These are phyloP conservation scores for Acipenser ruthenus DNA, from an alignment of 2,797 vertebrate species.

Conservation along the genomic window DNA sequence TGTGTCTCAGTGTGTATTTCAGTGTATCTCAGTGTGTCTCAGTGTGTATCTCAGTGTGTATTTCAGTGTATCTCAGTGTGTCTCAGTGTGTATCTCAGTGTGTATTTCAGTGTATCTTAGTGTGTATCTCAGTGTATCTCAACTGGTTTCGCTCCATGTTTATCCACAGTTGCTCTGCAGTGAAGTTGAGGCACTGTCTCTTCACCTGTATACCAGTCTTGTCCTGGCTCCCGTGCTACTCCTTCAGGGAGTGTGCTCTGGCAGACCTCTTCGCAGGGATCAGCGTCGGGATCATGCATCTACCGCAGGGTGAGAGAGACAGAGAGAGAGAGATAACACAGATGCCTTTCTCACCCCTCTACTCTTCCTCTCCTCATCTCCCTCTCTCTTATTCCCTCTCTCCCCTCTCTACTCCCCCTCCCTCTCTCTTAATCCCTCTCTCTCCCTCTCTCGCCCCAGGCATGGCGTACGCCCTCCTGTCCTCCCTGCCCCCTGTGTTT, in stretches of 20 bases:
- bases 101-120: background rate
- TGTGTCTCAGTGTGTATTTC: background rate
- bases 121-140: conserved; percentile 19
- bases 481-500: conserved; percentile 74
- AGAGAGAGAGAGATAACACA: background rate
- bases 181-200: conserved; percentile 55
- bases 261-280: conserved; percentile 83
- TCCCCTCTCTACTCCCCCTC: background rate
- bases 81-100: too few species aligned
- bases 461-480: conserved; percentile 86
- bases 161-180: conserved; percentile 63
- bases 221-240: conserved; percentile 85
- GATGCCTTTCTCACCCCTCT: background rate
- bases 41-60: too few species aligned
- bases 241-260: conserved; percentile 80
- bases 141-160: background rate
- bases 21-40: background rate
- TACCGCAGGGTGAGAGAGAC: conserved; percentile 82
- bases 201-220: conserved; percentile 69
- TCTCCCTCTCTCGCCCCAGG: conserved; percentile 47
- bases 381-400: background rate
- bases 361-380: background rate
- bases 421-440: background rate
- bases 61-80: background rate
- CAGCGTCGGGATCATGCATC: conserved; percentile 94